Percentiles rank a stretch among this genome's conserved stretches.
These are phyloP conservation scores for Noturus placidus DNA, from an alignment of 2,113 vertebrate species.

Conservation along the genomic window DNA sequence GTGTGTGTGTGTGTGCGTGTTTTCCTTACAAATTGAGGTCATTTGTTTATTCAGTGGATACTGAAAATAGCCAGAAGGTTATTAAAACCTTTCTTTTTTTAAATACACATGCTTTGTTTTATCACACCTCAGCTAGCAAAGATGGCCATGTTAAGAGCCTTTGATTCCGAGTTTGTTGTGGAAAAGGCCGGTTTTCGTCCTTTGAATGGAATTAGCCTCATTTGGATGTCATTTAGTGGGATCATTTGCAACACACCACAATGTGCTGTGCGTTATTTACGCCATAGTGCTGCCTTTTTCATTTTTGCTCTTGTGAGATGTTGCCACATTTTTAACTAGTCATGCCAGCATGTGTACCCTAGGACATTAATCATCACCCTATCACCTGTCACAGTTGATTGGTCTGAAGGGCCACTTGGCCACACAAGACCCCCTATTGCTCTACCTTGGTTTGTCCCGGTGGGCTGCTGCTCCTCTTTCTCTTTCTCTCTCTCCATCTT, in stretches of 20 bases:
- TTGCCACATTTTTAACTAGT: neutral
- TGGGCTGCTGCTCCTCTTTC: slow-evolving; percentile 52
- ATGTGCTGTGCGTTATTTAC: neutral
- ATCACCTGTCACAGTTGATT: neutral
- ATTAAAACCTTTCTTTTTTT: slow-evolving; percentile 7
- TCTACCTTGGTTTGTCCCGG: slow-evolving; percentile 50
- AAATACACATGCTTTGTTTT: slow-evolving; percentile 1
- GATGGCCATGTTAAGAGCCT: neutral
- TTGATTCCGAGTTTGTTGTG: neutral
- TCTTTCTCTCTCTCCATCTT: slow-evolving; percentile 50
- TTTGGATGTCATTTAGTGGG: slow-evolving; percentile 29
- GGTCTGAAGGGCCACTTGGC: slow-evolving; percentile 53
- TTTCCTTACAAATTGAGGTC: slow-evolving; percentile 21
- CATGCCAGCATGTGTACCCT: neutral
- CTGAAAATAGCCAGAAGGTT: slow-evolving; percentile 37
- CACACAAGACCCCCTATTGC: slow-evolving; percentile 20
- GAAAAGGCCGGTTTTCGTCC: slow-evolving; percentile 6
- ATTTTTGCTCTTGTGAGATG: neutral
- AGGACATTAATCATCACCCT: neutral
- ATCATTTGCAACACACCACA: slow-evolving; percentile 32
- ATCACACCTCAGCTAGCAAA: neutral
- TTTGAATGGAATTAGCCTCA: slow-evolving; percentile 40
- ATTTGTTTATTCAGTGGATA: slow-evolving; percentile 47
- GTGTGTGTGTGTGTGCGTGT: neutral
- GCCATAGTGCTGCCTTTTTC: neutral